phyloP scores from a whole-genome alignment of 2,113 vertebrate species.

The Dasyornis broadbenti region DNA sequence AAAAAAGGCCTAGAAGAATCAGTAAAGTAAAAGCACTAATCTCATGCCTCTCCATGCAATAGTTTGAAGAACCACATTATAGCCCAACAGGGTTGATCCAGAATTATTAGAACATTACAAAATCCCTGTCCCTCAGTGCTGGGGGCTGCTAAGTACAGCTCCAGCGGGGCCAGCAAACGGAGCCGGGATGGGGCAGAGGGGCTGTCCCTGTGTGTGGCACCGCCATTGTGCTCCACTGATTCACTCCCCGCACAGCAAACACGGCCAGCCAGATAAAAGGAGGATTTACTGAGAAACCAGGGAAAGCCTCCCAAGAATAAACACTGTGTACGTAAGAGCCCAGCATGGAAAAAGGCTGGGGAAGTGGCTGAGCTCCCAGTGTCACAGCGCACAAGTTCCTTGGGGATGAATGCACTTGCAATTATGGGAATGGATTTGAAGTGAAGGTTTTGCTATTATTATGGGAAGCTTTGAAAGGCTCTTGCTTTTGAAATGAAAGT shows the following conservation, averaged over 20 bases:
- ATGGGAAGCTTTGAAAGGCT: background rate
- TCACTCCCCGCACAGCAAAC: background rate
- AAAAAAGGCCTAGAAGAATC: background rate
- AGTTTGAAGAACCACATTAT: background rate
- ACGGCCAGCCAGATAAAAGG: background rate
- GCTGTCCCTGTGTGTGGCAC: constrained; percentile 30
- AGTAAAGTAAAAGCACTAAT: background rate
- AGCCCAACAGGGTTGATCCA: background rate
- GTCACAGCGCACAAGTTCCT: background rate
- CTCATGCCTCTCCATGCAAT: background rate
- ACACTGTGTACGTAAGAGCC: background rate
- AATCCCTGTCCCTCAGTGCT: background rate
- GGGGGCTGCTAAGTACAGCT: constrained; percentile 68
- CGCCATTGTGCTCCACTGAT: constrained; percentile 53
- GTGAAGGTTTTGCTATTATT: background rate
- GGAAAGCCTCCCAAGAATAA: background rate
- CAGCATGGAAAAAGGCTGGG: background rate
- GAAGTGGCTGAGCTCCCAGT: background rate
- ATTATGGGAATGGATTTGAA: background rate
- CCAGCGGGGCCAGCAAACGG: background rate
- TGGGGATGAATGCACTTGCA: background rate
- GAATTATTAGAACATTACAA: background rate
- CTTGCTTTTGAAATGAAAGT: background rate
- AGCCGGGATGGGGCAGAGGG: background rate
- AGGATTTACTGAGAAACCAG: background rate